These are phyloP conservation scores for Musca domestica DNA, from an alignment of 1,140 invertebrate genomes.

Conservation along the genomic window DNA sequence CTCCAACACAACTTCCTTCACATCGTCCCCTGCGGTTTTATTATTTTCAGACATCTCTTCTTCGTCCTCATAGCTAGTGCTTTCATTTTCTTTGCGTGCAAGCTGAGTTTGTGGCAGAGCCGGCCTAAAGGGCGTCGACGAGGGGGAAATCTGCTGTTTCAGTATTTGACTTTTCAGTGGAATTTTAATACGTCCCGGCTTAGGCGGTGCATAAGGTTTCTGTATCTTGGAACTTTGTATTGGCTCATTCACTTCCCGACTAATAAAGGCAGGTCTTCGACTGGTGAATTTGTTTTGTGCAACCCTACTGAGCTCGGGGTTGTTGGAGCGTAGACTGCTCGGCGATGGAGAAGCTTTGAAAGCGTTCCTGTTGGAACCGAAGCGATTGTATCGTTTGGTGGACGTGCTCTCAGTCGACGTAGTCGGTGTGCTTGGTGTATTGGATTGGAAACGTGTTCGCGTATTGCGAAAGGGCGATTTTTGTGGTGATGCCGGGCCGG, in stretches of 20 bases:
- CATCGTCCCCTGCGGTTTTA: constrained; percentile 26
- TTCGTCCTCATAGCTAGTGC: constrained; percentile 25
- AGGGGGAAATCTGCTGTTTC: constrained; percentile 11
- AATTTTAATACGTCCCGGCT: constrained; percentile 38
- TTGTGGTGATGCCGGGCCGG: constrained; percentile 26
- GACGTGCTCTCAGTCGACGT: constrained; percentile 20
- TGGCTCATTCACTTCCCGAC: constrained; percentile 48
- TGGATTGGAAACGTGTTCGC: constrained; percentile 45
- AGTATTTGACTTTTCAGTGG: constrained; percentile 25
- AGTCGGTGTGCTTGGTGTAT: constrained; percentile 21
- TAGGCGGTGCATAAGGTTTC: constrained; percentile 33
- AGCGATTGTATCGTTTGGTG: constrained; percentile 47
- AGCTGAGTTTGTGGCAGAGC: constrained; percentile 33
- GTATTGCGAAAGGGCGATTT: constrained; percentile 32
- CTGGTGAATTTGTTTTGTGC: constrained; percentile 26
- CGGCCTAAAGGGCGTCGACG: constrained; percentile 23
- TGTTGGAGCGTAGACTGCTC: background rate
- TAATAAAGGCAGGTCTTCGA: constrained; percentile 47
- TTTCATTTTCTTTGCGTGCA: background rate
- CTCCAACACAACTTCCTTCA: constrained; percentile 31
- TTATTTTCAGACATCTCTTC: constrained; percentile 16
- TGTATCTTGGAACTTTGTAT: constrained; percentile 25
- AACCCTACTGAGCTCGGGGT: constrained; percentile 36
- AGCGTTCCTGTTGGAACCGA: constrained; percentile 22
- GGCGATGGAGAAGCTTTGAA: background rate